Conservation (phyloP, 1,140 invertebrate genomes). For the Doryteuthis pealeii region DNA sequence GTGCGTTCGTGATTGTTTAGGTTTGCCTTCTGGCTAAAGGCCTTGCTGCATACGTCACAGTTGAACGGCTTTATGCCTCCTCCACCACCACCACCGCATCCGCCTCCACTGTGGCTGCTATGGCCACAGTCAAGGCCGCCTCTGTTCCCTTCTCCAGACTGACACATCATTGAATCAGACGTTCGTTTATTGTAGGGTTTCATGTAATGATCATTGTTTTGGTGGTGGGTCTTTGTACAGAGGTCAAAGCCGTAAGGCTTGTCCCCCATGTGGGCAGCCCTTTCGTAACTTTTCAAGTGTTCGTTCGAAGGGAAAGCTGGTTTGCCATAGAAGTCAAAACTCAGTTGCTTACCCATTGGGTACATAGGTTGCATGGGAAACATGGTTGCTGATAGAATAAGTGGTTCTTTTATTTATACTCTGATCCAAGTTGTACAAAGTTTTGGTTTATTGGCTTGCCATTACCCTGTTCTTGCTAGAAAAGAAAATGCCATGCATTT, state of each 20-base stretch:
- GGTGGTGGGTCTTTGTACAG: not conserved
- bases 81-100: not conserved
- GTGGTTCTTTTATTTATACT: no score
- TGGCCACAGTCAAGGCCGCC: not conserved
- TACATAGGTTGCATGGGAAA: not conserved
- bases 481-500: no score
- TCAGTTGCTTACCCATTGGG: not conserved
- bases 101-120: not conserved
- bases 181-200: not conserved
- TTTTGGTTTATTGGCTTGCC: no score
- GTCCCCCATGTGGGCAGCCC: not conserved
- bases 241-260: not conserved
- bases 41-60: slow-evolving; percentile 17
- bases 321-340: slow-evolving; percentile 2
- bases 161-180: not conserved
- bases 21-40: slow-evolving; percentile 17
- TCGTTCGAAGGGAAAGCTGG: not conserved
- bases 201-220: not conserved
- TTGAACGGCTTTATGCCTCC: slow-evolving; percentile 52
- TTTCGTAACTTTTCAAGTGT: not conserved
- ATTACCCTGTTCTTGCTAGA: no score
- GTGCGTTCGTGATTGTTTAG: slow-evolving; percentile 21
- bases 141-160: not conserved
- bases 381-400: not conserved
- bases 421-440: no score